Base-by-base conservation (phyloP, 2,113 vertebrate genomes). In the Syngnathus floridae region DNA sequence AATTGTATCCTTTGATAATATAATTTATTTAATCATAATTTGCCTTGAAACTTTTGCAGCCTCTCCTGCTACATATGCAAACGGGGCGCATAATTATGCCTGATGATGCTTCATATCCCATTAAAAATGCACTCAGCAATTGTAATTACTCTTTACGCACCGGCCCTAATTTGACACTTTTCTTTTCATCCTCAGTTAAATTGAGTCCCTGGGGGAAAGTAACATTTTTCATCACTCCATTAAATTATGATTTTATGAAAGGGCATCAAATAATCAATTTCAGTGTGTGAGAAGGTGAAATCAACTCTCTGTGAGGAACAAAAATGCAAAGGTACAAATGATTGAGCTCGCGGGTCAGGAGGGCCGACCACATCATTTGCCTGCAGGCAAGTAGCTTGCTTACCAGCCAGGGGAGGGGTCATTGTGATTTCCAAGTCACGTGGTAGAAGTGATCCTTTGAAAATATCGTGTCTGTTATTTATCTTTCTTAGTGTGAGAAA, bases 101-200 rank as follows among this genome's bases (percentile, higher is more conserved):
- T 66, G 80, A 77, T 76, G 81, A 60, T 80, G 78, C 80, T 71
- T 76, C 55, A 76, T 56, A 69, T 74, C 46, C 74, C 75, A 82
- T 84, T 80, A 77, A 75, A 31, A 62, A 78, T 81, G 21, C 54
- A 63, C 69, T 74, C 40, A 2, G 52, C 70, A 74, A 78, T 67
- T 63, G 61, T 75, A 74, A 83, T 88, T 82, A 75, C 38, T 69
- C 67, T 62, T 55, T 31, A 55, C 73, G 68, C 22, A 14, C 52
- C 16, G 52, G 4, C 4, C 52, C 12, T 55, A 31, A 55, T 55
- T 13, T 55, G 52, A 62, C 52, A 60, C 40, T 9, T n/a, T 26
- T 54, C 10, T 26, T 40, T 31, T 55, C 52, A 3, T 69, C 60
- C 64, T 51, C 46, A 17, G 36, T 79, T 72, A 73, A 10, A 19